Percentiles rank a stretch among this genome's conserved stretches.
Evolutionary conservation across 2,113 vertebrate species (phyloP).

Genomic region (Chaetorhynchus papuensis): DNA sequence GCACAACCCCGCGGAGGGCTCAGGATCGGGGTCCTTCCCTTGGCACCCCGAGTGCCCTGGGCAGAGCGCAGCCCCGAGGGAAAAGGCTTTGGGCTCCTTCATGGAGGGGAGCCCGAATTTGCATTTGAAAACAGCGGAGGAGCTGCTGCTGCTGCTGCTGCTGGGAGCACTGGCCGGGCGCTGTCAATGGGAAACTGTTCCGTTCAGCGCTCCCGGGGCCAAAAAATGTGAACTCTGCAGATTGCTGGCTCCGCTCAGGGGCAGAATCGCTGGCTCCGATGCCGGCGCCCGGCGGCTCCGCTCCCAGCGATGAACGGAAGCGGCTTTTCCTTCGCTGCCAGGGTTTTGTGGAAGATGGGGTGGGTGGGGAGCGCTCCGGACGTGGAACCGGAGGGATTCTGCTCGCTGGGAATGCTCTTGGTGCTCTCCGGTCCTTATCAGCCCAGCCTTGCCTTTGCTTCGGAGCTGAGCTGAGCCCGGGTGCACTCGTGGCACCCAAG

Average conservation of each 20-base stretch:
- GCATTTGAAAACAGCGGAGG: constrained; percentile 31
- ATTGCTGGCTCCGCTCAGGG: not conserved
- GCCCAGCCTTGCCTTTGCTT: rapidly evolving
- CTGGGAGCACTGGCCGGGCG: not conserved
- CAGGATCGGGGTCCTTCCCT: not conserved
- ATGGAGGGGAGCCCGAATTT: not conserved
- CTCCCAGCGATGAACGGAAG: not conserved
- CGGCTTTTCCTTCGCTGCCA: not conserved
- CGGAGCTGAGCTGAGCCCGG: not conserved
- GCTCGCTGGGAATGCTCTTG: rapidly evolving
- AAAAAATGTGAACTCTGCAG: constrained; percentile 17
- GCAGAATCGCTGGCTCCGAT: not conserved
- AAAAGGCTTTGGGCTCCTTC: not conserved
- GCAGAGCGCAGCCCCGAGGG: not conserved
- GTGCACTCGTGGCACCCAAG: rapidly evolving
- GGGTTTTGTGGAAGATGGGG: not conserved
- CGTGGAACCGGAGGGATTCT: not conserved
- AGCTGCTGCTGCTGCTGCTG: not conserved
- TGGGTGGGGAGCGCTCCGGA: not conserved
- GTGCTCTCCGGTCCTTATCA: not conserved
- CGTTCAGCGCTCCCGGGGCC: not conserved
- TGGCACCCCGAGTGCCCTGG: rapidly evolving
- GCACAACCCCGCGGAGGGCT: rapidly evolving
- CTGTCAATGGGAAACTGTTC: constrained; percentile 51
- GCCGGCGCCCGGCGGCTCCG: not conserved